Evolutionary conservation across 1,140 invertebrate species (phyloP).

Genomic region (Halesus radiatus): DNA sequence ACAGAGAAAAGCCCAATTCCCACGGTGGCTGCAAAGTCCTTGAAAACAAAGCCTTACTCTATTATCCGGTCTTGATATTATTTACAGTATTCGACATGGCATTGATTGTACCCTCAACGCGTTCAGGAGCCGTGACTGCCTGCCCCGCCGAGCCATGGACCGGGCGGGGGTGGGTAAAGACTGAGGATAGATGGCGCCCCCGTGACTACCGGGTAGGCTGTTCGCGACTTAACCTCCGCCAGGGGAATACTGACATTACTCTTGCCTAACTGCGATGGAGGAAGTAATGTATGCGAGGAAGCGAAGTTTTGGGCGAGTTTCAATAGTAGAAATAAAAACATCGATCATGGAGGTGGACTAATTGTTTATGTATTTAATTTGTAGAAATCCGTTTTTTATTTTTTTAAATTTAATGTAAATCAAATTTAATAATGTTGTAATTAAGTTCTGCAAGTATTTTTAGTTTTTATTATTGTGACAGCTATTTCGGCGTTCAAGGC

Average conservation of each 20-base stretch:
- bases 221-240: not conserved
- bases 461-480: no score
- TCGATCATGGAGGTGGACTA: no score
- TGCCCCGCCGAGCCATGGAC: not conserved
- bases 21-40: no score
- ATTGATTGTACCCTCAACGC: not conserved
- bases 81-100: not conserved
- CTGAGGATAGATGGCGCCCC: not conserved
- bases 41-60: no score
- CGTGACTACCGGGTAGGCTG: not conserved
- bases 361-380: no score
- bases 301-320: not conserved
- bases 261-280: not conserved
- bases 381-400: no score
- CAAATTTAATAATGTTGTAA: no score
- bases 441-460: no score
- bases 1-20: no score
- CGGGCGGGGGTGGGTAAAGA: not conserved
- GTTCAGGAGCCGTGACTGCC: not conserved
- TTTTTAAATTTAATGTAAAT: no score
- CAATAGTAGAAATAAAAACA: no score
- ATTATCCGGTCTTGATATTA: not conserved
- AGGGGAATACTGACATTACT: slow-evolving; percentile 7
- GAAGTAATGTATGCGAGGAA: not conserved
- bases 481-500: no score